Evolutionary conservation across 2,113 vertebrate species (phyloP), one percentile per base, ranked within the genome.

Genomic region (Centropristis striata): DNA sequence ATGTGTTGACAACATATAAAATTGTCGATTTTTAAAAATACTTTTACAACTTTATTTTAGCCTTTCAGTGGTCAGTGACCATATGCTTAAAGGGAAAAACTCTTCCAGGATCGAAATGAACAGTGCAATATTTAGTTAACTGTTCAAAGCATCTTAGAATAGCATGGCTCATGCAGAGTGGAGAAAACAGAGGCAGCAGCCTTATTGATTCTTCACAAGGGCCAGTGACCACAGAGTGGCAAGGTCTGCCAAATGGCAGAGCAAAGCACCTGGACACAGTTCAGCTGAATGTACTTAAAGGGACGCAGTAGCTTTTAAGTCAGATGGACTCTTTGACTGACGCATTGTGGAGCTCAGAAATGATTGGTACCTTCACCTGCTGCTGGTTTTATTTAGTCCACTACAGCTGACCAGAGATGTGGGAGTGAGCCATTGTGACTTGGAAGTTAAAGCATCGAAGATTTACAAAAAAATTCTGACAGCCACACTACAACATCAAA

Each of bases 141-240:
- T 37, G 55, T 76, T 83, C 70, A 85, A 81, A 83, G 67, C 28
- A 59, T 76, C 42, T 81, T 39, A 81, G 80, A 86, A 86, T 67
- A 84, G 51, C 57, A 41, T 12, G 36, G 60, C 71, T 87, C 71
- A 72, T 54, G 74, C 75, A 59, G 20, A 21, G 44, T 18, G 23
- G 57, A 6, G 61, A 57, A 86, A 75, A 76, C 79, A 46, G 63
- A 87, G 25, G 71, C 66, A 15, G 15, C 27, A 27, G 66, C 32
- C 61, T 67, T 51, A 80, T 74, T 84, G 78, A 84, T 87, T 80
- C 53, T 64, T 47, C 47, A 41, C 42, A 51, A 55, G 25, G 20
- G 59, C 71, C 75, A 78, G 70, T 64, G 83, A 86, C 77, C 68
- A 55, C 80, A 81, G 65, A 74, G 63, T 21, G 21, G 10, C 25